Evolutionary conservation across 2,113 vertebrate species (phyloP), one percentile per base, ranked within the genome.

Genomic region (Salminus brasiliensis): DNA sequence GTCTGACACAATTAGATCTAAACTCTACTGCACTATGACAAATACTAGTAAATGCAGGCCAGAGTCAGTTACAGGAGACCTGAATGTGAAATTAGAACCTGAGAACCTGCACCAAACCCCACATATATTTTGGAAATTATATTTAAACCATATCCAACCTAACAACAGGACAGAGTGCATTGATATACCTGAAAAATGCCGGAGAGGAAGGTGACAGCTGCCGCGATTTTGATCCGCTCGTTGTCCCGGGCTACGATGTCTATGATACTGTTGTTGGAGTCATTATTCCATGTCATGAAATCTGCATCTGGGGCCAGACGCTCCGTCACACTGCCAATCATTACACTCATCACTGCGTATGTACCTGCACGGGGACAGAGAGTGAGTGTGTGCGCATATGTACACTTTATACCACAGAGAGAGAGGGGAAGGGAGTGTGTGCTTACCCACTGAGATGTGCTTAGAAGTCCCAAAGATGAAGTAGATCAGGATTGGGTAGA

Each of bases 401-500:
- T 18, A n/a, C 7, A 66, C 8, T 4, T 16, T 3, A 11, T 45
- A 36, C 34, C 2, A 49, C 1, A 16, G 45, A n/a, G n/a, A n/a
- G n/a, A n/a, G n/a, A 69, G 18, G 15, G 39, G n/a, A n/a, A n/a
- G n/a, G n/a, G n/a, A n/a, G n/a, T 63, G 21, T 74, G 7, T 5
- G 39, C 96, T 92, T 76, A 99, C 98, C 98, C 27, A 98, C 79
- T 0, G 98, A 99, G 88, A 98, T 98, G 90, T 99, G 98, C 60
- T 93, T 93, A 25, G 98, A 99, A 0, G 96, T 98, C 18, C 97
- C 98, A 0, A 99, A 99, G 82, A 99, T 90, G 89, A 97, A 96
- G 89, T 99, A 99, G 85, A 98, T 23, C 62, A 99, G 94, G 67
- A 97, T 93, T 0, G 97, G 98, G 80, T 97, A 99, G 86, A 99